A percentile compares a stretch with the other conserved stretches of the same genome.
Conservation (phyloP, 2,888 invertebrate species). For the Ormyrus rosae region DNA sequence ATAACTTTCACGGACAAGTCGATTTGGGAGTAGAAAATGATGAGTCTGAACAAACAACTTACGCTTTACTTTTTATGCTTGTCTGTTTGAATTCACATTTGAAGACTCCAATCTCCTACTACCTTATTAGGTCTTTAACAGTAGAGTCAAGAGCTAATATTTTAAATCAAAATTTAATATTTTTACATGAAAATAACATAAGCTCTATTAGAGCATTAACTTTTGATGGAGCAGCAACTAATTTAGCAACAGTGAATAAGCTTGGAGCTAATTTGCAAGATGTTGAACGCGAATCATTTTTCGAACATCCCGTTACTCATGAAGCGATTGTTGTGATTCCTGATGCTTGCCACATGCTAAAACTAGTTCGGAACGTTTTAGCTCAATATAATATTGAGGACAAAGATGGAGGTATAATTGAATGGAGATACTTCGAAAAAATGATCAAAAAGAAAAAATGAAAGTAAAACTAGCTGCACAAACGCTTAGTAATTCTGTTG, state of each 20-base stretch:
- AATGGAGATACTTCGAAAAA: too few relatives aligned
- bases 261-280: conserved; percentile 52
- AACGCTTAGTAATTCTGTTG: too few relatives aligned
- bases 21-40: not conserved
- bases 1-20: not conserved
- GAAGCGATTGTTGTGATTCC: too few relatives aligned
- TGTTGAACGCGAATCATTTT: conserved; percentile 7
- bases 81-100: conserved; percentile 4
- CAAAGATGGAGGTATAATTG: too few relatives aligned
- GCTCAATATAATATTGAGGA: too few relatives aligned
- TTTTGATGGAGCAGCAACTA: conserved; percentile 64
- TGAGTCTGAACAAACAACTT: not conserved
- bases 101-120: conserved; percentile 5
- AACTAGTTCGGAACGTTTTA: too few relatives aligned
- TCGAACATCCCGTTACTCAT: conserved; percentile 40
- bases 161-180: conserved; percentile 40
- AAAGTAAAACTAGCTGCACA: too few relatives aligned
- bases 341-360: too few relatives aligned
- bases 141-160: conserved; percentile 4
- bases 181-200: conserved; percentile 60
- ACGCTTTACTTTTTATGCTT: not conserved
- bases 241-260: conserved; percentile 56
- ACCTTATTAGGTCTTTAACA: conserved; percentile 4
- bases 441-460: too few relatives aligned
- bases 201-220: conserved; percentile 59